Conservation (phyloP, 2,113 vertebrate genomes). For the Cynocephalus volans region DNA sequence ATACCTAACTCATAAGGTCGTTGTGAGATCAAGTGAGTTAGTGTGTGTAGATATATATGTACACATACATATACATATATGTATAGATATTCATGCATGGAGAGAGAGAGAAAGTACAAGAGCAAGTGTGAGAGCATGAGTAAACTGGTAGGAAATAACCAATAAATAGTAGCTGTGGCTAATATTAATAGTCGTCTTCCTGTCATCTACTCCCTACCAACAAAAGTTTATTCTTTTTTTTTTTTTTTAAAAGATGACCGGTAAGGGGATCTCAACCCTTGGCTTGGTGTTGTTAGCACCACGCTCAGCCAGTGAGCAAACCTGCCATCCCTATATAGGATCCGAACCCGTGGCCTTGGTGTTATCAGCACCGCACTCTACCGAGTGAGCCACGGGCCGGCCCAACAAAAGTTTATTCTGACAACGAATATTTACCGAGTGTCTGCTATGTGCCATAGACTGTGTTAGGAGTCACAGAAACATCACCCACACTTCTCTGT, state of each 20-base stretch:
- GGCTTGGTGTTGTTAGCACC: too few species aligned
- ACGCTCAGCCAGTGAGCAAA: too few species aligned
- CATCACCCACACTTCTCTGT: neutral
- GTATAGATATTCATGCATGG: neutral
- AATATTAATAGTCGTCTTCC: slow-evolving; percentile 8
- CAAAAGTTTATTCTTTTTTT: slow-evolving; percentile 39
- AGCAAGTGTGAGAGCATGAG: neutral
- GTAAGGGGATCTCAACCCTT: too few species aligned
- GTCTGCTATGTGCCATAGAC: neutral
- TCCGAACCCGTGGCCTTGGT: too few species aligned
- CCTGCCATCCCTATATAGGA: too few species aligned
- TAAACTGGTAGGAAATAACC: slow-evolving; percentile 49
- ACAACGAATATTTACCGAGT: slow-evolving; percentile 11
- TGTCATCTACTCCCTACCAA: slow-evolving; percentile 20
- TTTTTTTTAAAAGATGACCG: too few species aligned
- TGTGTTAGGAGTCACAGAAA: slow-evolving; percentile 29
- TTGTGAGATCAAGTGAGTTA: slow-evolving; percentile 4
- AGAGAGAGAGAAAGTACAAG: neutral
- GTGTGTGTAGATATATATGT: neutral
- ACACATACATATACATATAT: neutral
- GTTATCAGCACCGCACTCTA: too few species aligned
- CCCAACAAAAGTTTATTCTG: slow-evolving; percentile 29
- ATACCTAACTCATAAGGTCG: neutral
- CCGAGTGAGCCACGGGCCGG: too few species aligned
- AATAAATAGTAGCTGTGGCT: slow-evolving; percentile 37